Percentiles rank a stretch among this genome's conserved stretches.
Conservation (phyloP, 1,140 invertebrate species). For the Hylaeus anthracinus region DNA sequence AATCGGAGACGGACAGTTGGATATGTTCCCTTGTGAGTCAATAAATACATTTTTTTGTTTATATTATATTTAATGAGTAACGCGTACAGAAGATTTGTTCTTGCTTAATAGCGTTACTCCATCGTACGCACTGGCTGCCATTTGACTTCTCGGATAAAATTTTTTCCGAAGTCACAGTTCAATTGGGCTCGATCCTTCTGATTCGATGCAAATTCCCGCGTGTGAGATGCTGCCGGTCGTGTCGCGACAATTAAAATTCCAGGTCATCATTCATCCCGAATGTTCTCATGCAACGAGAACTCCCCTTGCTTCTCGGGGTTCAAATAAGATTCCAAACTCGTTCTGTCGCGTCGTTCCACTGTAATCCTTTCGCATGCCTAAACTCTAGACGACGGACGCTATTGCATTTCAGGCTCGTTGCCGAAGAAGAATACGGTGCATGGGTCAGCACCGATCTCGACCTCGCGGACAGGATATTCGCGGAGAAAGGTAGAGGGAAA, state of each 20-base stretch:
- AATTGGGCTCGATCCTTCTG: background rate
- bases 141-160: no score
- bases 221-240: background rate
- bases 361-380: slow-evolving; percentile 20
- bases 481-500: slow-evolving; percentile 1
- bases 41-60: no score
- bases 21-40: no score
- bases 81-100: no score
- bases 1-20: no score
- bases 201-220: background rate
- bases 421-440: background rate
- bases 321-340: slow-evolving; percentile 15
- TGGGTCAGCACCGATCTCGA: slow-evolving; percentile 29
- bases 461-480: background rate
- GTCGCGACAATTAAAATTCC: slow-evolving; percentile 29
- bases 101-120: no score
- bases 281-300: slow-evolving; percentile 3
- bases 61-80: no score
- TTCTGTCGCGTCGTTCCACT: slow-evolving; percentile 6
- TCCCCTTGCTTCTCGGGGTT: background rate
- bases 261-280: slow-evolving; percentile 1
- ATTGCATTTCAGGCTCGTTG: slow-evolving; percentile 19
- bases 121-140: no score
- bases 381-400: background rate
- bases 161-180: background rate